Evolutionary conservation across 1,140 invertebrate species (phyloP).

Genomic region (Aphelinus certus): DNA sequence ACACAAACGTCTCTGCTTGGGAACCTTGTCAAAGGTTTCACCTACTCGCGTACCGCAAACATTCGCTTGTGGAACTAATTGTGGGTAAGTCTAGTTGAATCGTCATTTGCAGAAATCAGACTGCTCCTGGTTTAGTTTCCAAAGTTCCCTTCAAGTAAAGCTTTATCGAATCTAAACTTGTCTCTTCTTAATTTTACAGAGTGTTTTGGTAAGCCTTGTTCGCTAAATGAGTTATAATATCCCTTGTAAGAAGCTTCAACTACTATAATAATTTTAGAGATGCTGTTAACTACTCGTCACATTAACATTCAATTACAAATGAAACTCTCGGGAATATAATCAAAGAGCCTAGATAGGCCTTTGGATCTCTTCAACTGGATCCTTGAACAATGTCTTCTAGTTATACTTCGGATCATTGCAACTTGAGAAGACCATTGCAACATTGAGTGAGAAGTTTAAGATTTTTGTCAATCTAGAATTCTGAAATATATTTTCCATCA

Average conservation of each 20-base stretch:
- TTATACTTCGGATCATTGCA: no score
- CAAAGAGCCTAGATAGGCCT: no score
- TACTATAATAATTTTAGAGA: conserved; percentile 6
- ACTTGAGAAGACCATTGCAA: no score
- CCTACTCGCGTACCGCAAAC: conserved; percentile 13
- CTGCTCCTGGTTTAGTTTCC: background rate
- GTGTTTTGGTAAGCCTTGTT: background rate
- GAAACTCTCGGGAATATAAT: background rate
- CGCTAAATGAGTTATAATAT: background rate
- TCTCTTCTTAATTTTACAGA: conserved; percentile 7
- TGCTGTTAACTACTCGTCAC: conserved; percentile 9
- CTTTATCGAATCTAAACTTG: conserved; percentile 18
- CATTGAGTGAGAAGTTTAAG: no score
- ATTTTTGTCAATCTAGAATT: no score
- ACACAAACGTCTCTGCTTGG: background rate
- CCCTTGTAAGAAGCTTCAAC: background rate
- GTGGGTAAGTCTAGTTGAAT: conserved; percentile 4
- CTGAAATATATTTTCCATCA: no score
- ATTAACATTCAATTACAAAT: conserved; percentile 19
- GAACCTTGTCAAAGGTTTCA: conserved; percentile 5
- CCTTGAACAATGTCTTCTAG: no score
- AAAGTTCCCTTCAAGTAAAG: conserved; percentile 1
- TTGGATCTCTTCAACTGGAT: no score
- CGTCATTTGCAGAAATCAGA: background rate
- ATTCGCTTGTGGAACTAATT: conserved; percentile 14